Evolutionary conservation across 2,888 invertebrate species (phyloP).

Genomic region (Lepas anatifera): DNA sequence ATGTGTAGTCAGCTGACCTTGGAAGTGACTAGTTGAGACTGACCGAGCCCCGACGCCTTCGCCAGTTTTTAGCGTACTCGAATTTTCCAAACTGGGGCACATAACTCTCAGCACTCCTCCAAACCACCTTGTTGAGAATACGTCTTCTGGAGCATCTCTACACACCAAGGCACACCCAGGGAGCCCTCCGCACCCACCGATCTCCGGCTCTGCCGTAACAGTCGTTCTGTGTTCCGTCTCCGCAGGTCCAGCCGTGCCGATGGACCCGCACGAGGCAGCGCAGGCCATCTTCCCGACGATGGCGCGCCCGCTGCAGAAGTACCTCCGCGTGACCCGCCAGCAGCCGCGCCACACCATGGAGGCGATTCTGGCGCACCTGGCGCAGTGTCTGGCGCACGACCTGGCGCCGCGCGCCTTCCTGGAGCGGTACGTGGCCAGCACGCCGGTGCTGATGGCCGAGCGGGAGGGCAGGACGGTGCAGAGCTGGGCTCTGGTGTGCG

Average conservation of each 20-base stretch:
- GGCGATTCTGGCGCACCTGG: conserved; percentile 77
- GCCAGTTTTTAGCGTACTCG: too few relatives aligned
- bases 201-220: too few relatives aligned
- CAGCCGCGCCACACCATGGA: conserved; percentile 93
- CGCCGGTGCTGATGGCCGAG: conserved; percentile 58
- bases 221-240: too few relatives aligned
- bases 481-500: conserved; percentile 78
- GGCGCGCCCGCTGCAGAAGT: conserved; percentile 91
- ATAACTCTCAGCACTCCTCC: too few relatives aligned
- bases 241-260: conserved; percentile 59
- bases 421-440: conserved; percentile 78
- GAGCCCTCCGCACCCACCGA: too few relatives aligned
- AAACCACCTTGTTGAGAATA: too few relatives aligned
- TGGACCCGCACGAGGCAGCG: conserved; percentile 93
- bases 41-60: too few relatives aligned
- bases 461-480: not conserved
- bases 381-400: conserved; percentile 83
- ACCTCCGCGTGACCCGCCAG: conserved; percentile 84
- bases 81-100: too few relatives aligned
- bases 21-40: too few relatives aligned
- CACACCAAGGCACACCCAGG: too few relatives aligned
- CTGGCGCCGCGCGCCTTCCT: conserved; percentile 88
- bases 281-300: conserved; percentile 96
- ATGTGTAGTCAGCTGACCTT: too few relatives aligned
- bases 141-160: too few relatives aligned